Evolutionary conservation across 1,140 invertebrate genomes (phyloP), one percentile per base, ranked within the genome.

Genomic region (Apolygus lucorum): DNA sequence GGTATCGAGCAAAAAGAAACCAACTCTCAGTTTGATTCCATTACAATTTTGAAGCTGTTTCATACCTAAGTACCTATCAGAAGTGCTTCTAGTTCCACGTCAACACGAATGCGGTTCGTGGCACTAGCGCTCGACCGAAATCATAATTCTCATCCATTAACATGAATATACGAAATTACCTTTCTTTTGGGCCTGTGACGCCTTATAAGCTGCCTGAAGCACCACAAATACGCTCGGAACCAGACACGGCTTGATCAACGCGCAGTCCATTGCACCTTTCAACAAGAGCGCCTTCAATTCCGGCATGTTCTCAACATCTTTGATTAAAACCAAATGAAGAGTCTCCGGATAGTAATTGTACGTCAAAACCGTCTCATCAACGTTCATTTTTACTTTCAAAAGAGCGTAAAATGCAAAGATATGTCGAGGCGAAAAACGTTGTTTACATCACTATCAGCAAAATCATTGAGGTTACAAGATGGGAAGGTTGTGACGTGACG

Each of bases 231-330:
- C 22, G 54, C 22, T 59, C 4, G 54, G 54, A 24, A 59, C 54
- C 22, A 59, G 22, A 59, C 54, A 59, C 54, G 54, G 54, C 22
- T 59, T 59, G 22, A 59, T 59, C 13, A 59, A 24, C 11, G 54
- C 11, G 22, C 54, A 59, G 54, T 59, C 54, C 11, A 59, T 11
- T 14, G 11, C 54, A 24, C 54, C 54, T 59, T 59, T 59, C 54
- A 59, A 59, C 54, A 59, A 21, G 22, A 59, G 54, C 11, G 13
- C 22, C 22, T 59, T 59, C 11, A 59, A 4, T 11, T 59, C 54
- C 4, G 11, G 2, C 54, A 59, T 59, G 22, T 59, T 59, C 54
- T 59, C 22, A 8, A 59, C 54, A 24, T 59, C 54, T 59, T 59
- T 59, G 11, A 59, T 59, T 22, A 59, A 59, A 8, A 59, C 54